Percentiles rank a stretch among this genome's conserved stretches.
phyloP scores from a whole-genome alignment of 2,113 vertebrate species.

The Zosterops japonicus region DNA sequence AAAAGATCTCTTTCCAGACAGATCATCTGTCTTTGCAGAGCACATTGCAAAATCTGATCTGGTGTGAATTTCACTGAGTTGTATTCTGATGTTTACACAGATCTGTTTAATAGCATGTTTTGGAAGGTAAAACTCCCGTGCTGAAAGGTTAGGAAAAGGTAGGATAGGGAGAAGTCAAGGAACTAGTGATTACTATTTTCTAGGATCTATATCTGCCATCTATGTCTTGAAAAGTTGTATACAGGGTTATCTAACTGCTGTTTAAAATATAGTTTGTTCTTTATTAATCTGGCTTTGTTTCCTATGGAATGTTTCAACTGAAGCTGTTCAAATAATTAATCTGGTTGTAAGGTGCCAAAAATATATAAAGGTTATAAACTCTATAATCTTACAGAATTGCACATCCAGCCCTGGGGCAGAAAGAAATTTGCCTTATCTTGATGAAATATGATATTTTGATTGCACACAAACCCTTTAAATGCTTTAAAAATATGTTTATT shows the following conservation, averaged over 20 bases:
- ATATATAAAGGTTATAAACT: not conserved
- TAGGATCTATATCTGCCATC: not conserved
- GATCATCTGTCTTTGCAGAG: not conserved
- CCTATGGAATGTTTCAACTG: not conserved
- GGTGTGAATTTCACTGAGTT: not conserved
- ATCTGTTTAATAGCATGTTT: not conserved
- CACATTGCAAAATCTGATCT: not conserved
- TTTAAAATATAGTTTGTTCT: not conserved
- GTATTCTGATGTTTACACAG: not conserved
- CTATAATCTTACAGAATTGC: not conserved
- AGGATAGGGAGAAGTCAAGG: not conserved
- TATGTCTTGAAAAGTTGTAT: not conserved
- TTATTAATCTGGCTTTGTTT: not conserved
- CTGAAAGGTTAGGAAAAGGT: not conserved
- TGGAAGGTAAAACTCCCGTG: not conserved
- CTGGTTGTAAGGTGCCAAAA: not conserved
- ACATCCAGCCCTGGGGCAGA: fast-evolving
- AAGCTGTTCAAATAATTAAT: not conserved
- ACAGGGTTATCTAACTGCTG: not conserved
- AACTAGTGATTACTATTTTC: not conserved
- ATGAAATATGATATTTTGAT: not conserved
- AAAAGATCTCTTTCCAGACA: not conserved
- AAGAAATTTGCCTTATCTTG: not conserved
- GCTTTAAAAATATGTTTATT: not conserved
- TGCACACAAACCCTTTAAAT: not conserved